Percentiles rank a stretch among this genome's conserved stretches.
Evolutionary conservation across 1,140 invertebrate species (phyloP).

Genomic region (Chelonus insularis): DNA sequence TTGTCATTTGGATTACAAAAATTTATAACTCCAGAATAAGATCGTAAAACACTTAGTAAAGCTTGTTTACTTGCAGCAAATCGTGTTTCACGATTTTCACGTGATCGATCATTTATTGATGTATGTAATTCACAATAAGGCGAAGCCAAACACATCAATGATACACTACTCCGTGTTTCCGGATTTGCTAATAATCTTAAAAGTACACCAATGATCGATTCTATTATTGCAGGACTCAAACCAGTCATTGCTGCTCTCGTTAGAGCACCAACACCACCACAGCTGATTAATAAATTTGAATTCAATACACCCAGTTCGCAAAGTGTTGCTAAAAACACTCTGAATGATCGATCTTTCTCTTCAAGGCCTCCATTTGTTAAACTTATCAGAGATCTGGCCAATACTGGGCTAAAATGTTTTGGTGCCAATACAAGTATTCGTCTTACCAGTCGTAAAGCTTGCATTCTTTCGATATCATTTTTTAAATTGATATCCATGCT

Average conservation of each 20-base stretch:
- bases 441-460: constrained; percentile 82
- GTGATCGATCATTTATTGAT: constrained; percentile 64
- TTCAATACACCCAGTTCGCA: constrained; percentile 88
- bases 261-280: constrained; percentile 82
- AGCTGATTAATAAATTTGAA: constrained; percentile 75
- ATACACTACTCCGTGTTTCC: constrained; percentile 75
- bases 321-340: constrained; percentile 81
- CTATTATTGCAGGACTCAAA: constrained; percentile 76
- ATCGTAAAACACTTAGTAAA: constrained; percentile 81
- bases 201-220: constrained; percentile 85
- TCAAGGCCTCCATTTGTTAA: constrained; percentile 79
- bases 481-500: constrained; percentile 81
- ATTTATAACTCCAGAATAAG: constrained; percentile 86
- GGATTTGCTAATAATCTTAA: constrained; percentile 86
- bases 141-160: constrained; percentile 82
- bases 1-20: constrained; percentile 77
- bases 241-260: constrained; percentile 80
- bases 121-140: constrained; percentile 92
- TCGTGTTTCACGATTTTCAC: constrained; percentile 78
- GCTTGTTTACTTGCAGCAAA: constrained; percentile 84
- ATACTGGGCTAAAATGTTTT: constrained; percentile 65
- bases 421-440: constrained; percentile 71
- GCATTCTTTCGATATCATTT: constrained; percentile 87
- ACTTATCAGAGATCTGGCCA: constrained; percentile 76
- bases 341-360: constrained; percentile 77